phyloP scores from a whole-genome alignment of 1,140 invertebrate genomes.

The Saccostrea echinata region DNA sequence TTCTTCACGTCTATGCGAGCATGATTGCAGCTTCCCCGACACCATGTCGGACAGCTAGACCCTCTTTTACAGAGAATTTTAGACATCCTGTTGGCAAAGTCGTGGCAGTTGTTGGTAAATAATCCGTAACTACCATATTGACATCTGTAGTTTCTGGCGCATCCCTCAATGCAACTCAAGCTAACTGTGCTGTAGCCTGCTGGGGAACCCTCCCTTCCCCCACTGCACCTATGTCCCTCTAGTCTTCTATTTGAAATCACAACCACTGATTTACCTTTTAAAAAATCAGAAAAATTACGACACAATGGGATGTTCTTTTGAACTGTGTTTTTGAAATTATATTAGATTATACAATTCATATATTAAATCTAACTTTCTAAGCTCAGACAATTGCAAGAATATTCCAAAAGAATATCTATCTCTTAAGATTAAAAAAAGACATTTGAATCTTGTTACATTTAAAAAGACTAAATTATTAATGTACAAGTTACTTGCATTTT shows the following conservation, averaged over 20 bases:
- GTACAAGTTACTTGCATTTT: too few relatives aligned
- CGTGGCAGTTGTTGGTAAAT: too few relatives aligned
- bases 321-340: too few relatives aligned
- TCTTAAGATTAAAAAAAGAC: too few relatives aligned
- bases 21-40: neutral
- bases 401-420: too few relatives aligned
- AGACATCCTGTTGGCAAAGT: neutral
- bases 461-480: too few relatives aligned
- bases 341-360: too few relatives aligned
- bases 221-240: neutral
- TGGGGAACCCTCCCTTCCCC: neutral
- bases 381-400: too few relatives aligned
- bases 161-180: neutral
- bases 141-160: neutral
- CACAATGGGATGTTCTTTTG: too few relatives aligned
- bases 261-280: neutral
- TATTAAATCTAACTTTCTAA: too few relatives aligned
- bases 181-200: neutral
- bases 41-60: neutral
- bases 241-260: neutral
- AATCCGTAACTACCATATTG: neutral
- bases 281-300: neutral
- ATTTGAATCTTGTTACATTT: too few relatives aligned
- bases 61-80: neutral
- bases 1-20: too few relatives aligned